Evolutionary conservation across 2,888 invertebrate species (phyloP).

Genomic region (Pammene fasciana): DNA sequence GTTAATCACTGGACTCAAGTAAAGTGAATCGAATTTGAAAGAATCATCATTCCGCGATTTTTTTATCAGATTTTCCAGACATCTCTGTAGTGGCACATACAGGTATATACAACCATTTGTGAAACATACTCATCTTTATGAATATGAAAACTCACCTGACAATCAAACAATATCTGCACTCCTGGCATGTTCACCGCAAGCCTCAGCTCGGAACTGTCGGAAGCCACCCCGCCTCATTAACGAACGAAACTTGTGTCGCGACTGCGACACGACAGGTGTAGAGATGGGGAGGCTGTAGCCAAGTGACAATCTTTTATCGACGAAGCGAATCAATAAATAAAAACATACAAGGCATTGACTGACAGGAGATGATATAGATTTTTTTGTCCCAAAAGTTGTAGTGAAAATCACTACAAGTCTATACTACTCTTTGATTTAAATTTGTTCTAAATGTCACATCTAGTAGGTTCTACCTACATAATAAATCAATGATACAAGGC

Average conservation of each 20-base stretch:
- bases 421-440: too few relatives aligned
- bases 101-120: too few relatives aligned
- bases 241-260: slow-evolving; percentile 15
- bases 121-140: neutral
- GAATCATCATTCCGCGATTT: too few relatives aligned
- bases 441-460: too few relatives aligned
- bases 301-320: neutral
- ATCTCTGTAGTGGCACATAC: too few relatives aligned
- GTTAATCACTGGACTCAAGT: too few relatives aligned
- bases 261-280: slow-evolving; percentile 23
- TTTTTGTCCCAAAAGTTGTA: too few relatives aligned
- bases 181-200: slow-evolving; percentile 19
- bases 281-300: slow-evolving; percentile 1
- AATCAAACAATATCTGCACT: neutral
- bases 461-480: too few relatives aligned
- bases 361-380: neutral
- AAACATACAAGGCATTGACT: neutral
- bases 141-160: neutral
- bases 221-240: slow-evolving; percentile 36
- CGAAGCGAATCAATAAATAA: neutral
- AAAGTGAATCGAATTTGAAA: too few relatives aligned
- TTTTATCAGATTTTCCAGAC: too few relatives aligned
- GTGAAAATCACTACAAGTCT: too few relatives aligned
- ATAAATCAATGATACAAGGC: too few relatives aligned
- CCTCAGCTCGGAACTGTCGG: slow-evolving; percentile 8